Percentiles rank a stretch among this genome's conserved stretches.
These are phyloP conservation scores for Eolophus roseicapilla DNA, from an alignment of 2,113 vertebrate species.

Conservation along the genomic window DNA sequence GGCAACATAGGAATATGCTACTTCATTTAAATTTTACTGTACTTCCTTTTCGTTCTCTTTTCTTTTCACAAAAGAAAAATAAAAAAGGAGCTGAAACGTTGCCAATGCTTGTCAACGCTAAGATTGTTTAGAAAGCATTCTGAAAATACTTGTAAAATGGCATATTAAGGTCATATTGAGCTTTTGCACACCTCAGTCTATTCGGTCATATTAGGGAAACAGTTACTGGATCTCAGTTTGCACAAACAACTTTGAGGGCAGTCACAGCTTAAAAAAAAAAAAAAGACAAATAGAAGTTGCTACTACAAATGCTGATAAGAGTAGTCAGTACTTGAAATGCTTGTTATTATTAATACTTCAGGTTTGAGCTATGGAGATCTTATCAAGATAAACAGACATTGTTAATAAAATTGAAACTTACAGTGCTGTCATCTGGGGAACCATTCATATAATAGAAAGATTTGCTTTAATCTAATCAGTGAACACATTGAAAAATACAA, in stretches of 20 bases:
- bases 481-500: not conserved
- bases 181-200: not conserved
- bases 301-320: conserved; percentile 6
- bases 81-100: not conserved
- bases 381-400: conserved; percentile 45
- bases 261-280: not conserved
- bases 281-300: not conserved
- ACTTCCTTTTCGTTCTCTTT: not conserved
- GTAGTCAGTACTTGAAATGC: not conserved
- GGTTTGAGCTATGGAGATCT: not conserved
- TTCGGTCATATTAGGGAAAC: not conserved
- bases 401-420: conserved; percentile 61
- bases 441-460: conserved; percentile 22
- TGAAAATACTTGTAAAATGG: conserved; percentile 4
- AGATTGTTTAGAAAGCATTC: not conserved
- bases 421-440: conserved; percentile 26
- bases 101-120: not conserved
- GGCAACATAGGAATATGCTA: not conserved
- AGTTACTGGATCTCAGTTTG: not conserved
- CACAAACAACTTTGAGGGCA: not conserved
- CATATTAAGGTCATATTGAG: not conserved
- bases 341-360: conserved; percentile 40
- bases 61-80: not conserved
- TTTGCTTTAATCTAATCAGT: conserved; percentile 49
- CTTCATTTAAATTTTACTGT: not conserved